Percentiles rank a stretch among this genome's conserved stretches.
phyloP scores from a whole-genome alignment of 37 sponge, comb jelly and placozoan species.

The Agelas oroides region DNA sequence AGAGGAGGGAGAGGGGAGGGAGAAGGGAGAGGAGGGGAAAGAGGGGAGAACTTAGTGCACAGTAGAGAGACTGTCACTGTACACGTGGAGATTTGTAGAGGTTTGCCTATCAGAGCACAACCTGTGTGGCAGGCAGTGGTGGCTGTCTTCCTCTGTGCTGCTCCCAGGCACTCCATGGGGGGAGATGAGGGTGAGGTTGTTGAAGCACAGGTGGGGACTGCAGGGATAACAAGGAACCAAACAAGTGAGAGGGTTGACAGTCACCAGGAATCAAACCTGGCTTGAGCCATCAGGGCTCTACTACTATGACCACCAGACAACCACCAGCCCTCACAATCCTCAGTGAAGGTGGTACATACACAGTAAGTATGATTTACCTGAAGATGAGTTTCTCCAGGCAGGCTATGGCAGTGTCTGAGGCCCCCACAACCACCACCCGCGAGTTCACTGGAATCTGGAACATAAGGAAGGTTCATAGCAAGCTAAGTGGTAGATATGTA shows the following conservation, averaged over 20 bases:
- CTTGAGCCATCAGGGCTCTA: no score
- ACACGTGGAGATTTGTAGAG: background rate
- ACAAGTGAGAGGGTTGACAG: no score
- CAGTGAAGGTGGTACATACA: no score
- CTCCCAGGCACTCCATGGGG: constrained; percentile 79
- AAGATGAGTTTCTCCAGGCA: constrained; percentile 85
- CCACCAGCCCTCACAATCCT: no score
- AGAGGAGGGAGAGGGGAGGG: constrained; percentile 72
- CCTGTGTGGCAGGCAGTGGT: background rate
- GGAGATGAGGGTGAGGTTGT: constrained; percentile 89
- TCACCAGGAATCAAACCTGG: no score
- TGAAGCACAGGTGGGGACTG: constrained; percentile 95
- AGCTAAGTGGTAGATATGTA: background rate
- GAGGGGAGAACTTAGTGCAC: no score
- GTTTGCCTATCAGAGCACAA: no score
- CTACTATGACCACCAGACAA: no score
- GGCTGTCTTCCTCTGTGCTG: background rate
- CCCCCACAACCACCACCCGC: constrained; percentile 94
- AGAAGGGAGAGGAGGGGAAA: constrained; percentile 80
- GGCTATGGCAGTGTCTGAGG: constrained; percentile 86
- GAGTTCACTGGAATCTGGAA: constrained; percentile 82
- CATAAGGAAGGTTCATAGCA: background rate
- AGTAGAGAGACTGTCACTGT: constrained; percentile 24
- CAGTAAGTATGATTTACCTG: constrained; percentile 14
- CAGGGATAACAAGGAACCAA: background rate